A percentile compares a stretch with the other conserved stretches of the same genome.
Conservation (phyloP, 2,113 vertebrate species). For the Tetrax tetrax region DNA sequence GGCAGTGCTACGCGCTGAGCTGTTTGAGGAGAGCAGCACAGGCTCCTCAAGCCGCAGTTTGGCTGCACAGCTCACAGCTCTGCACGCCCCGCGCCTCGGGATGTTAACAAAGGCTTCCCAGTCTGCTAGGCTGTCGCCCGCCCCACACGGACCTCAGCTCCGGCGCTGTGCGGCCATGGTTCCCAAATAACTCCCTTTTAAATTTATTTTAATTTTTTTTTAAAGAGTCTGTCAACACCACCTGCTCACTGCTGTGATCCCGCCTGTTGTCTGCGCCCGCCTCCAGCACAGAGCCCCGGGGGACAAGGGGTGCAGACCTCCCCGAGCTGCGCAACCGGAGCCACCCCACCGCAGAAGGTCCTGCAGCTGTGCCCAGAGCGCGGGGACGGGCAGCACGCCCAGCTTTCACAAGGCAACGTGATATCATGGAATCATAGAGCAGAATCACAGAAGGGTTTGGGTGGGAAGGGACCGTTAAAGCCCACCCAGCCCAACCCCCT, state of each 20-base stretch:
- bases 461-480: no score
- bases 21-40: background rate
- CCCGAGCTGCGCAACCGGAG: background rate
- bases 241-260: background rate
- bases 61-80: background rate
- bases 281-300: rapidly evolving
- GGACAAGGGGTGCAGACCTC: background rate
- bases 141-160: background rate
- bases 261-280: rapidly evolving
- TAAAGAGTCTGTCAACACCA: background rate
- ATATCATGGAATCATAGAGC: no score
- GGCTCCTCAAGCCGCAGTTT: rapidly evolving
- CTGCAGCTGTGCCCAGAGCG: background rate
- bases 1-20: background rate
- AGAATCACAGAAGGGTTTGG: no score
- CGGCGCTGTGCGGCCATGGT: background rate
- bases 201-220: background rate
- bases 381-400: background rate
- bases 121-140: background rate
- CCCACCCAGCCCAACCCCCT: no score
- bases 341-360: background rate
- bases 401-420: background rate
- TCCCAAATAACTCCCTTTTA: background rate
- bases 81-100: rapidly evolving
- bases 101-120: background rate